Base-by-base conservation (phyloP, 2,888 invertebrate genomes). In the Cyclophora albipunctata region DNA sequence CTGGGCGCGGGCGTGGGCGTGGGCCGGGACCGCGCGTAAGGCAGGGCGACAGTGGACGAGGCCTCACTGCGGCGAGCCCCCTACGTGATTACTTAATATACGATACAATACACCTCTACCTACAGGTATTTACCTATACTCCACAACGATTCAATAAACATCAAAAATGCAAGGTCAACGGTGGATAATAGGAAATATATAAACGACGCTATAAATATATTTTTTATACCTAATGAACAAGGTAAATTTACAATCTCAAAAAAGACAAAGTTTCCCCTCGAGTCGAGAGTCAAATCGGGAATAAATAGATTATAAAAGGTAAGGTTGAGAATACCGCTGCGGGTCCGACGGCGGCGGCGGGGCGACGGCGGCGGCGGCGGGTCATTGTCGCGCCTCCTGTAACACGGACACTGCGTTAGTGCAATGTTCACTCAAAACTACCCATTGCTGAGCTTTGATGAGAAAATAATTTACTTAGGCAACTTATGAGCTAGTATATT, bases 191-290 rank as follows among this genome's bases (percentile, higher is more conserved):
- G 78, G 77, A 78, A 75, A 81, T 70, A 76, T 82, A 83, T 75
- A 83, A 81, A 84, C 77, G 78, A 78, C 75, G 70, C 81, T 82
- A 81, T 78, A 83, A 83, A 81, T 82, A 75, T 73, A 71, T 57
- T 63, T n/a, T 52, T 67, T 73, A 73, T 69, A 69, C 58, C 73
- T 78, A 80, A 76, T 69, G 79, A 84, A 85, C 78, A 64, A 71
- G 81, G 85, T 84, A 85, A 85, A 84, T 81, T 81, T 84, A 84
- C 78, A 84, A 37, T 84, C 83, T 84, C 84, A 85, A 84, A 84
- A 85, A 78, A 82, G 82, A 82, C 85, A 83, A 81, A 78, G 75
- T 37, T 76, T 76, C 81, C 73, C 66, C 65, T 66, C 69, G 75
- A 75, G 72, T 66, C 69, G 37, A 37, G 37, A 5, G 5, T 80